Evolutionary conservation across 2,113 vertebrate species (phyloP), one percentile per base, ranked within the genome.

Genomic region (Caracal caracal): DNA sequence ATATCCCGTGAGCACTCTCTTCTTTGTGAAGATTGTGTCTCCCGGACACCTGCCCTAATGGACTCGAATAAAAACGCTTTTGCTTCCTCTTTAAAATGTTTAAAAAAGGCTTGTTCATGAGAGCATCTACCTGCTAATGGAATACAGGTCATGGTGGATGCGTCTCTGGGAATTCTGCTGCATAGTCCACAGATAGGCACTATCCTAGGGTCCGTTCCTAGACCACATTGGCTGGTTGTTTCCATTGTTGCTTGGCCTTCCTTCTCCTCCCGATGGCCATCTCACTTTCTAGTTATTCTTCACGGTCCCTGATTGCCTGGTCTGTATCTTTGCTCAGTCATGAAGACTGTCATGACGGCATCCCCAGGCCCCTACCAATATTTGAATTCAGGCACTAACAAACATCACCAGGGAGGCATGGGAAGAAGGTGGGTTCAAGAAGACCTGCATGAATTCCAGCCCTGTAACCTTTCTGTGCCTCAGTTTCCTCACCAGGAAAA

Each of bases 211-310:
- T 3, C 43, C 35, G 0, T 10, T 26, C 26, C 15, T 17, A 40
- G 2, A 37, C 43, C 2, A 5, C 1, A 1, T 35, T 28, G 49
- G 19, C 49, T 30, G 13, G 10, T 24, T 49, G 17, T 30, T 56
- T 43, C n/a, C 49, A 6, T 0, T 20, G 37, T 16, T 40, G 7
- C 30, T 20, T 26, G 63, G 37, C 30, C 37, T 56, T 47, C 43
- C n/a, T 6, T 53, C n/a, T 26, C 2, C 7, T 28, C 43, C 2
- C 37, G 8, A 28, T 1, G 10, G 12, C 2, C 22, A 2, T 6
- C n/a, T 73, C 28, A 17, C 28, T 24, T 65, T 17, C 53, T 13
- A 22, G 49, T 51, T 49, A 3, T 75, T 22, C 28, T n/a, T 81
- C 66, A 26, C 6, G 5, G 24, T 47, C 35, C 17, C 9, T 47